A percentile compares a stretch with the other conserved stretches of the same genome.
Evolutionary conservation across 1,140 invertebrate genomes (phyloP).

Genomic region (Dolichoris vasculosae): DNA sequence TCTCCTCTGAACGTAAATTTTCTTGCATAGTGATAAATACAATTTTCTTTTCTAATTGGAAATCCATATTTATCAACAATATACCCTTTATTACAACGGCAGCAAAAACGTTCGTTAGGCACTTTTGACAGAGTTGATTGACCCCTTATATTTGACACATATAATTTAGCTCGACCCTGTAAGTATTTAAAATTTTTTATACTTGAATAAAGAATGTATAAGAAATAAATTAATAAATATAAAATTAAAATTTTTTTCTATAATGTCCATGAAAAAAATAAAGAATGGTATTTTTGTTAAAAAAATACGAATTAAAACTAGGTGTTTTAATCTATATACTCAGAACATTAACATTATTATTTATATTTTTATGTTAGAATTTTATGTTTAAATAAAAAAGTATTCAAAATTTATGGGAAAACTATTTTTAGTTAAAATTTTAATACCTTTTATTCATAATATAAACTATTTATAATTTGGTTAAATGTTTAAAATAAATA

Average conservation of each 20-base stretch:
- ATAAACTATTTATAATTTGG: no score
- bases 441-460: no score
- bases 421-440: neutral
- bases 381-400: no score
- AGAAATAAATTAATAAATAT: no score
- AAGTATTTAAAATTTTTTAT: constrained; percentile 35
- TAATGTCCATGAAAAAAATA: no score
- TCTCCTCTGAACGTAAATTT: constrained; percentile 86
- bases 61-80: constrained; percentile 85
- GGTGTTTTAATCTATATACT: no score
- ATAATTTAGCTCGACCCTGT: constrained; percentile 77
- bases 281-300: no score
- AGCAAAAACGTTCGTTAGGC: constrained; percentile 85
- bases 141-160: constrained; percentile 77
- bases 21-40: constrained; percentile 93
- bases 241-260: no score
- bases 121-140: constrained; percentile 77
- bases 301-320: no score
- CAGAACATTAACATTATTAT: no score
- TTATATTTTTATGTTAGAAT: no score
- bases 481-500: no score
- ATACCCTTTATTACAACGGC: constrained; percentile 87
- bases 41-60: constrained; percentile 82
- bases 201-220: neutral
- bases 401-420: neutral